Percentiles rank a stretch among this genome's conserved stretches.
Conservation (phyloP, 2,113 vertebrate genomes). For the Rhipidura dahli region DNA sequence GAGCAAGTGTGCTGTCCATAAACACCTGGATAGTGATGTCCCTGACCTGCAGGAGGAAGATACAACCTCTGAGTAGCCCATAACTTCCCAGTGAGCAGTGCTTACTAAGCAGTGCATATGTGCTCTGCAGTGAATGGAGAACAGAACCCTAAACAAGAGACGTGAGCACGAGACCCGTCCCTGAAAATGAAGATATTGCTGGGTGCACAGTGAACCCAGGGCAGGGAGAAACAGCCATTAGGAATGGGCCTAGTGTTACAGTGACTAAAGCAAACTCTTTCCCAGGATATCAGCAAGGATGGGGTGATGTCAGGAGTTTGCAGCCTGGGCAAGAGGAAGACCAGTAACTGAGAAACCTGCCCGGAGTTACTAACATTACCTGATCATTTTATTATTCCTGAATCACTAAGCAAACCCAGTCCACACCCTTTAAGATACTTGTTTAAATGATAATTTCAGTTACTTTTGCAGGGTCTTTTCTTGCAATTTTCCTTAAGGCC, state of each 20-base stretch:
- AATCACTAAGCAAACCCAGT: background rate
- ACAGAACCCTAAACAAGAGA: background rate
- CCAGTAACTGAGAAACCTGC: background rate
- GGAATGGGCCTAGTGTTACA: background rate
- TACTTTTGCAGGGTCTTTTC: slow-evolving; percentile 78
- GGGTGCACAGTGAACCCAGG: background rate
- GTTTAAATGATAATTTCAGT: slow-evolving; percentile 17
- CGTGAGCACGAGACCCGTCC: accelerated
- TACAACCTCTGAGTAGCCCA: background rate
- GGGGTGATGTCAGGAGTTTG: background rate
- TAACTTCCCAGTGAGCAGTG: background rate
- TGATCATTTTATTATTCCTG: background rate
- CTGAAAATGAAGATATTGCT: background rate
- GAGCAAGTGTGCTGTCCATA: slow-evolving; percentile 74
- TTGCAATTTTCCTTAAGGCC: slow-evolving; percentile 80
- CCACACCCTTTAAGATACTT: background rate
- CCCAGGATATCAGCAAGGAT: background rate
- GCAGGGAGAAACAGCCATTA: background rate
- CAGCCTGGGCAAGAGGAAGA: background rate
- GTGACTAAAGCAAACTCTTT: background rate
- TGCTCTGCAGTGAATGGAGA: background rate
- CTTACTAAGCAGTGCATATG: background rate
- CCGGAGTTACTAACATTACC: background rate
- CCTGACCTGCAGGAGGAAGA: slow-evolving; percentile 71
- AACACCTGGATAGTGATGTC: slow-evolving; percentile 77